These are phyloP conservation scores for Brachionus plicatilis DNA, from an alignment of 1,140 invertebrate species.

Conservation along the genomic window DNA sequence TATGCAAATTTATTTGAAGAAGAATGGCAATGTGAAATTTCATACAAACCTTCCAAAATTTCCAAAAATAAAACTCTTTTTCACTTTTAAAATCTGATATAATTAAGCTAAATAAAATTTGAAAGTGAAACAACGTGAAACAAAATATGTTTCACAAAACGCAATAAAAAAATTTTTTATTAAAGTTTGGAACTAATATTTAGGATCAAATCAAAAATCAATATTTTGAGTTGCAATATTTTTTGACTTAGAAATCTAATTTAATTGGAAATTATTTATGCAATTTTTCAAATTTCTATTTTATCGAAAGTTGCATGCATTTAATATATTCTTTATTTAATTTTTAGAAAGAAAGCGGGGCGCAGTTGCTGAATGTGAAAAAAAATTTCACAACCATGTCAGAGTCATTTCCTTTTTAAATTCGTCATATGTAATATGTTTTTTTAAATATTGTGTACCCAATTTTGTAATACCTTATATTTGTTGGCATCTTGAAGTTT, in stretches of 20 bases:
- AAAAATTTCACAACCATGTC: neutral
- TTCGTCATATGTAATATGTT: too few species aligned
- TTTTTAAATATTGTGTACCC: too few species aligned
- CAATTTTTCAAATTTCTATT: neutral
- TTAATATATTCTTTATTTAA: neutral
- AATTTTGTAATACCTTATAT: too few species aligned
- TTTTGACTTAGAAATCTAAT: neutral
- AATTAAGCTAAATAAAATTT: neutral
- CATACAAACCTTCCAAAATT: neutral
- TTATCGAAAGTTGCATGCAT: neutral
- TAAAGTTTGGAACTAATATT: neutral
- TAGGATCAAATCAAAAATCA: neutral
- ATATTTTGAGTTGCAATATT: neutral
- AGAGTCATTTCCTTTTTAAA: neutral
- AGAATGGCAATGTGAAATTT: neutral
- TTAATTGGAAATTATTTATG: neutral
- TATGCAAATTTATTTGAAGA: too few species aligned
- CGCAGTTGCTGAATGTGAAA: neutral
- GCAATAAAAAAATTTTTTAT: neutral
- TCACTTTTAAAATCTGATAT: neutral
- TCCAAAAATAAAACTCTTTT: neutral
- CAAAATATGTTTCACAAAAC: neutral
- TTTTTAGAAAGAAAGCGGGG: neutral
- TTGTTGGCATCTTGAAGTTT: too few species aligned
- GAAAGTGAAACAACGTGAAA: neutral